Base-by-base conservation (phyloP, 2,888 invertebrate species). In the Galeopsomyia nigrocyanea region DNA sequence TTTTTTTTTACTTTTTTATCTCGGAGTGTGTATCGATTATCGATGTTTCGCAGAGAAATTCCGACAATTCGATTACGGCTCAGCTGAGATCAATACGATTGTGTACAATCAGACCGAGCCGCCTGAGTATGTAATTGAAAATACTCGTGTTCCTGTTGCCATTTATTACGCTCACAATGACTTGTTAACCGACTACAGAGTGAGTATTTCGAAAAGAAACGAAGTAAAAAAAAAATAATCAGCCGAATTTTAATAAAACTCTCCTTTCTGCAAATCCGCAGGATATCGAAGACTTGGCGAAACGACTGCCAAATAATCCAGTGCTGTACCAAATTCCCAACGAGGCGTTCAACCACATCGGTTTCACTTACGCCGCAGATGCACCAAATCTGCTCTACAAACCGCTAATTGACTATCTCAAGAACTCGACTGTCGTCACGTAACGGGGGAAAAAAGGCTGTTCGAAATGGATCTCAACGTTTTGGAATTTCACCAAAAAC, bases 91-190 rank as follows among this genome's bases (percentile, higher is more conserved):
- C 70, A 93, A 93, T 82, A 83, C 88, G 39, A 83, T 87, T 77
- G 85, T 80, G 9, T 93, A 93, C 79, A 89, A 91, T 2, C 86
- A 85, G 53, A 75, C 82, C 0, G 85, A 78, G 0, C 92, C 93
- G 0, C 92, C 93, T 0, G 83, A 83, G 0, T 93, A 93, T 78
- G 87, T 90, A 65, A 82, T 93, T 0, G 82, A 85, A 9, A 90
- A 88, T 78, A 87, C 92, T 1, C 89, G 87, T 1, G 84, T 90
- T 14, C 92, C 92, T 26, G 90, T 91, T 0, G 91, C 90, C 62
- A 82, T 94, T 2, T 92, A 92, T 81, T 92, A 90, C 81, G 90
- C 91, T 0, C 87, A 88, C 17, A 90, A 89, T 51, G 94, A 94
- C 82, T 91, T 90, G 82, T 80, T 94, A 67, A 90, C 93, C 0